These are phyloP conservation scores for Temnothorax curvispinosus DNA, from an alignment of 1,140 invertebrate genomes.

Conservation along the genomic window DNA sequence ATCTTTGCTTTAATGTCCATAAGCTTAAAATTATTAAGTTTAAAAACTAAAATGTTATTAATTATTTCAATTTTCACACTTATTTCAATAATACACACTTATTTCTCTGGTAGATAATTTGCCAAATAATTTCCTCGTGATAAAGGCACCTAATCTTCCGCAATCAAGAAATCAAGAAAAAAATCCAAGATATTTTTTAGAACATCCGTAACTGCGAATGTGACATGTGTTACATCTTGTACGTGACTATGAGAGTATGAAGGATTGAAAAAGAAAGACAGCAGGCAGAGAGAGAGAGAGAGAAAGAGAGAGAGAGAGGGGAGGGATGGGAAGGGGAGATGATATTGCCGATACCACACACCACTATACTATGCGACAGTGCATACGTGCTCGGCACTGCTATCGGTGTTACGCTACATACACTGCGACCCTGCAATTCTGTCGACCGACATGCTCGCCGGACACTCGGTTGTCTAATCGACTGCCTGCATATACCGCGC, in stretches of 20 bases:
- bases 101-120: neutral
- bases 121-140: neutral
- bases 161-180: neutral
- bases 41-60: neutral
- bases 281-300: neutral
- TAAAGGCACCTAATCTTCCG: neutral
- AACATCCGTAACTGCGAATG: neutral
- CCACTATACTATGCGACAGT: conserved; percentile 1
- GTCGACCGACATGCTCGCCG: conserved; percentile 66
- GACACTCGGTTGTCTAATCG: conserved; percentile 70
- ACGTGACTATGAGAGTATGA: neutral
- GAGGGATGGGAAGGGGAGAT: neutral
- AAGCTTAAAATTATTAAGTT: neutral
- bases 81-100: neutral
- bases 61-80: neutral
- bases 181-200: neutral
- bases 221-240: neutral
- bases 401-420: conserved; percentile 56
- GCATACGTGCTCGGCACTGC: conserved; percentile 43
- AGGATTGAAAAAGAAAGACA: neutral
- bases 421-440: conserved; percentile 62
- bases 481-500: conserved; percentile 61
- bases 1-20: neutral
- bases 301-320: too few species aligned
- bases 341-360: conserved; percentile 17